These are phyloP conservation scores for Neotoma lepida DNA, from an alignment of 2,113 vertebrate genomes.

Conservation along the genomic window DNA sequence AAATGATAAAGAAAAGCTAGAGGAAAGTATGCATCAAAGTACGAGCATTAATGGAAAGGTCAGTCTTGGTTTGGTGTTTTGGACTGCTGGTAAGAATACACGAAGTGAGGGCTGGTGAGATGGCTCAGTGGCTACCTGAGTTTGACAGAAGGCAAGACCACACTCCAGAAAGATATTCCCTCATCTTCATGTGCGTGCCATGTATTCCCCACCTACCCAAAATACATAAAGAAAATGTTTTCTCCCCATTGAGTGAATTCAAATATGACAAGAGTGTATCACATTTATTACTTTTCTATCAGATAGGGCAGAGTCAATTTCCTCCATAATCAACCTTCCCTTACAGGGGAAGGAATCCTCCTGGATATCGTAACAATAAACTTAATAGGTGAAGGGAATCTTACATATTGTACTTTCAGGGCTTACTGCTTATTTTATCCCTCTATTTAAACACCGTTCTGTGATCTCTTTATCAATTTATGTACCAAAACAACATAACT, in stretches of 20 bases:
- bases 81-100: not conserved
- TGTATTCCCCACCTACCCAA: not conserved
- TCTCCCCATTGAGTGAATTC: conserved; percentile 31
- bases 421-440: conserved; percentile 1
- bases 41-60: conserved; percentile 28
- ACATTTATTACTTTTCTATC: not conserved
- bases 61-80: conserved; percentile 20
- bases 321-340: not conserved
- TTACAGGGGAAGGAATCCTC: not conserved
- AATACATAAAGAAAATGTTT: not conserved
- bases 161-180: not conserved
- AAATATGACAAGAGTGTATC: not conserved
- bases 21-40: conserved; percentile 33
- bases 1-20: not conserved
- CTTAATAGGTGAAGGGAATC: conserved; percentile 8
- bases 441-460: not conserved
- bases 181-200: not conserved
- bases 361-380: conserved; percentile 13
- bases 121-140: not conserved
- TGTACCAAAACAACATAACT: conserved; percentile 34
- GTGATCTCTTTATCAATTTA: conserved; percentile 40
- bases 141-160: not conserved
- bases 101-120: not conserved
- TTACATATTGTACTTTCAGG: not conserved
- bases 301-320: not conserved